Base-by-base conservation (phyloP, 2,888 invertebrate genomes). In the Allolobophora icterica region DNA sequence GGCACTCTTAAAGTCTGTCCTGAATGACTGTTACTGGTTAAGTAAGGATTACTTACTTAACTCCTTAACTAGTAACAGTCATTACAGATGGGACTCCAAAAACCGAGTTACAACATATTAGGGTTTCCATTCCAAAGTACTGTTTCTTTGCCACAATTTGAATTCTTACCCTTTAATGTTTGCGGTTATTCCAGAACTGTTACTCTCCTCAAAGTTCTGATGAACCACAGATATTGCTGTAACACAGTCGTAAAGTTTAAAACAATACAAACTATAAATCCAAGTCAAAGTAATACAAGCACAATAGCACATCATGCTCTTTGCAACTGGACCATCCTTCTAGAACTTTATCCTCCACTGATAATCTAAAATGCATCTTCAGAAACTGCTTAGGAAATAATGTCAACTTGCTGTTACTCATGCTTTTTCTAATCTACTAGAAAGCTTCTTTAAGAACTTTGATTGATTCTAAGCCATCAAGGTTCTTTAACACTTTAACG, bases 241-340 rank as follows among this genome's bases (percentile, higher is more conserved):
- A 71, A 71, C 8, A 71, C 17, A 71, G 8, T 17, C 2, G 13
- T n/a, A 71, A 24, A 52, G 52, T 52, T 45, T 45, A 45, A 45
- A 45, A 15, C 45, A 45, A 45, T 45, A 45, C 45, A 45, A 45
- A 45, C 19, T 52, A 52, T 52, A 24, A 52, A 71, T 71, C 30
- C 71, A 71, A n/a, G 71, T 71, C 71, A 71, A 71, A 71, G n/a
- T 30, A 71, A 71, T n/a, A 71, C n/a, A 71, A 71, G 71, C n/a
- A 71, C 71, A 71, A 8, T n/a, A 71, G 71, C n/a, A 71, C 71
- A 71, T n/a, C 71, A n/a, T 71, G 21, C 52, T 52, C 24, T 24
- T 52, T 24, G 24, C 15, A 21, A 52, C 6, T 19, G 52, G 24
- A 52, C 52, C 52, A 52, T 52, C 52, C 52, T 21, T 52, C 52